Base-by-base conservation (phyloP, 2,888 invertebrate genomes). In the Drosophila siamana region DNA sequence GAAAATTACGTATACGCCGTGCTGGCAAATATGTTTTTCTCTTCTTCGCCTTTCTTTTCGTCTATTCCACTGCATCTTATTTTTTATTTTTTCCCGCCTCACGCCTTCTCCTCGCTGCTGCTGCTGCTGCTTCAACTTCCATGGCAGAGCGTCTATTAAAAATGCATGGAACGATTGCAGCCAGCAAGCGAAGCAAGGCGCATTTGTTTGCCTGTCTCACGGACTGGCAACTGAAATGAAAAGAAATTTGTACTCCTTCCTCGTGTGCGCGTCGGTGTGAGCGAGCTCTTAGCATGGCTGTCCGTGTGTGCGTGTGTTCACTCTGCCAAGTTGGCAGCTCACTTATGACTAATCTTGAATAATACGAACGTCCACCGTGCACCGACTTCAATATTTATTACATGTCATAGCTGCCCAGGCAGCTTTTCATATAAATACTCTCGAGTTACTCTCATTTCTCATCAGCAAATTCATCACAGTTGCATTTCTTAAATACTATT, bases 1-100 rank as follows among this genome's bases (percentile, higher is more conserved):
- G 80, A 73, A 86, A 83, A 86, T 82, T 88, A 88, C 88, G 70
- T 87, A 82, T 72, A 87, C 81, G 82, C 64, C 64, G 65, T 61
- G 82, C 55, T 59, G 64, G 87, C 74, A 87, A 87, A 84, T 81
- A 87, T 78, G 78, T 69, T 84, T 65, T 63, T 44, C 16, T 69
- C 57, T 9, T 33, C 43, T 6, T 6, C 41, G 15, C 36, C 36
- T 33, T 24, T 36, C 13, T 63, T 47, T 16, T 33, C 33, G 16
- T 43, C 40, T 26, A 40, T 38, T 15, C 22, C 38, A 60, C 16
- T n/a, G 4, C 47, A 43, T 57, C 26, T 54, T 13, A 36, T 4
- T 13, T n/a, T 19, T 16, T 22, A 2, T 2, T 22, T 11, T 38
- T 15, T 16, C 43, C n/a, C n/a, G n/a, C n/a, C n/a, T n/a, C n/a